Evolutionary conservation across 2,797 vertebrate genomes (phyloP), one percentile per base, ranked within the genome.

Genomic region (Premnoplex brunnescens): DNA sequence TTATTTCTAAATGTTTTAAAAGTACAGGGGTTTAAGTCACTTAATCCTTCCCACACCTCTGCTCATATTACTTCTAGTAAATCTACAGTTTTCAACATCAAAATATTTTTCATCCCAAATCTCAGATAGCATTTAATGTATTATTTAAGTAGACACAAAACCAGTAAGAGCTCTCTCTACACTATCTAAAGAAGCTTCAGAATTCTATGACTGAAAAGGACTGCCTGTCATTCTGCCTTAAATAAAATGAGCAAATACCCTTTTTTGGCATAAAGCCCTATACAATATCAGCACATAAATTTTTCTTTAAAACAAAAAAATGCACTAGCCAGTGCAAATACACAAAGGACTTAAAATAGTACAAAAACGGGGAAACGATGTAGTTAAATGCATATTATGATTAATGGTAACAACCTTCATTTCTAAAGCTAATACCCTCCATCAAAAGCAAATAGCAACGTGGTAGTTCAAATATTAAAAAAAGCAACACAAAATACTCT

Each of bases 361-460:
- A 79, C 46, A 85, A 44, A 88, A 72, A 72, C 34, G 28, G 19
- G 34, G 85, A 94, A 85, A 93, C 46, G 13, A 88, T 43, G 69
- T 48, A 95, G 91, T 89, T 92, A 96, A 96, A 97, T 66, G 71
- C 13, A 5, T 73, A 93, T 75, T 62, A 68, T 22, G 73, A 93
- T 91, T 88, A 94, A 96, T 66, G 85, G 75, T 91, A 92, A 91
- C 95, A 92, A 94, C 59, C 77, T 91, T 96, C 21, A 87, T 90
- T 96, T 96, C 79, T 48, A 80, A 68, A 69, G 77, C 66, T 73
- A 79, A 55, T 51, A 89, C 68, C 85, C 64, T 84, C 56, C 32
- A 11, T 68, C 75, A 86, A 96, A 95, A 93, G 83, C 83, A 92
- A 89, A 95, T 0, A 85, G 67, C 52, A 91, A 75, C 23, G 56